These are phyloP conservation scores for Equus przewalskii DNA, from an alignment of 2,113 vertebrate genomes.

Conservation along the genomic window DNA sequence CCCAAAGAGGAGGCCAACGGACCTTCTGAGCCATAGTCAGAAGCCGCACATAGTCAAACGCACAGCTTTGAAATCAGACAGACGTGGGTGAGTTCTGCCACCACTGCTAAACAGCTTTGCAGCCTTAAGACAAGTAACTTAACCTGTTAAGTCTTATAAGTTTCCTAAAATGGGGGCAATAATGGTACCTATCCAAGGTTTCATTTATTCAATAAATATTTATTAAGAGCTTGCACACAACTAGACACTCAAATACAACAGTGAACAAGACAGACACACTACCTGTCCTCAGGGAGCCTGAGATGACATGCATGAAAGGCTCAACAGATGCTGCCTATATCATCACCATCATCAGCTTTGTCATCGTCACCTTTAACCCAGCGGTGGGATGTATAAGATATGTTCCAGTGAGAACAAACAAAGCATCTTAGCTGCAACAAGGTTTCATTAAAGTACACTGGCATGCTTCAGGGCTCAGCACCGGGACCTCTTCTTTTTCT, in stretches of 20 bases:
- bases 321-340: too few relatives aligned
- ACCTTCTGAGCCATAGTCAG: neutral
- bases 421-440: neutral
- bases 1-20: neutral
- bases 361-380: neutral
- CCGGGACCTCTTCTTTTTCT: neutral
- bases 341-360: neutral
- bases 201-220: neutral
- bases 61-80: neutral
- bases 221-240: neutral
- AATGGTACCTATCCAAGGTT: neutral
- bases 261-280: neutral
- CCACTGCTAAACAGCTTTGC: neutral
- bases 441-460: neutral
- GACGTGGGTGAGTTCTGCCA: neutral
- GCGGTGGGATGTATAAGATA: neutral
- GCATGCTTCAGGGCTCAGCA: neutral
- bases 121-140: neutral
- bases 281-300: neutral
- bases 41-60: rapidly evolving
- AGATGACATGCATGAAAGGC: neutral
- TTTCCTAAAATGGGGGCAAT: neutral
- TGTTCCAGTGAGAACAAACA: neutral
- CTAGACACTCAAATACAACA: neutral
- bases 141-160: neutral